Evolutionary conservation across 2,113 vertebrate species (phyloP).

Genomic region (Mormoops blainvillei): DNA sequence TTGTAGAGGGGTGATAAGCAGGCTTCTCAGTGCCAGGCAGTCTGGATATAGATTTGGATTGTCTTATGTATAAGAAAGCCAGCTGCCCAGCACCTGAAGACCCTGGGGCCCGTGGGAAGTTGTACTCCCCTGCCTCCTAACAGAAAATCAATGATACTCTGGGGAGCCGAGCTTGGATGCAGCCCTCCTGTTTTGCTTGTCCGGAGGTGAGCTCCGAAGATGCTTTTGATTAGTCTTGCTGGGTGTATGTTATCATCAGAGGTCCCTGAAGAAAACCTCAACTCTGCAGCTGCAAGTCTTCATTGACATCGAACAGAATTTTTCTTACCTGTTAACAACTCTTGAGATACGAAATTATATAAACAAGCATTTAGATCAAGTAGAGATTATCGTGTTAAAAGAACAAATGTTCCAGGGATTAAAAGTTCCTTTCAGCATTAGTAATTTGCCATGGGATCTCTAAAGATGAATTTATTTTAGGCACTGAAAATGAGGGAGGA

Average conservation of each 20-base stretch:
- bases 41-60: not conserved
- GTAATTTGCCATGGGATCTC: not conserved
- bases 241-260: not conserved
- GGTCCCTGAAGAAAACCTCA: not conserved
- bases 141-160: not conserved
- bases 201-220: not conserved
- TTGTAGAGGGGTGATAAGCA: not conserved
- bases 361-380: not conserved
- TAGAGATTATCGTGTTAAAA: not conserved
- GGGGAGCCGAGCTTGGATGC: not conserved
- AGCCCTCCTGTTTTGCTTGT: not conserved
- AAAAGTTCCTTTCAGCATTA: not conserved
- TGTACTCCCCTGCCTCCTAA: not conserved
- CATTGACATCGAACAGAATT: not conserved
- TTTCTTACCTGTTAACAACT: not conserved
- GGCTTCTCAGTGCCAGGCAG: not conserved
- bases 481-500: not conserved
- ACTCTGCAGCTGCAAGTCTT: not conserved
- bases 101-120: not conserved
- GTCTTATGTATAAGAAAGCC: not conserved
- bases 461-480: not conserved
- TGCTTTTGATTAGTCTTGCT: not conserved
- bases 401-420: not conserved
- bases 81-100: not conserved
- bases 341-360: conserved; percentile 28